Percentiles rank a stretch among this genome's conserved stretches.
Conservation (phyloP, 2,888 invertebrate species). For the Syrista parreyssii region DNA sequence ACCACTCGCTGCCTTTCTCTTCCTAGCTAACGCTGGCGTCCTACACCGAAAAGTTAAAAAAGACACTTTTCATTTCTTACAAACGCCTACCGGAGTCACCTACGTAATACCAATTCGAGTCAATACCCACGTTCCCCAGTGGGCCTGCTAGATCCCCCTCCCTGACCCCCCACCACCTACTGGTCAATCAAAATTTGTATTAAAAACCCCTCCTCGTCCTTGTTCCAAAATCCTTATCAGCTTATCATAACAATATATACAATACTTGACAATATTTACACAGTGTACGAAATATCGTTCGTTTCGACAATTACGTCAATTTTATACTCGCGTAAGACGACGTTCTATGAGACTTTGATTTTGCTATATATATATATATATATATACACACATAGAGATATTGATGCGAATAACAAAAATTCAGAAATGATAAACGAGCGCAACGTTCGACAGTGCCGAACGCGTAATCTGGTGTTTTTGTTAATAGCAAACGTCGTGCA, state of each 20-base stretch:
- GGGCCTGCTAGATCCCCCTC: not conserved
- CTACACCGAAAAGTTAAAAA: not conserved
- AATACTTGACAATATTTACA: not conserved
- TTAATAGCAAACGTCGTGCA: not conserved
- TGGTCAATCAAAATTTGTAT: not conserved
- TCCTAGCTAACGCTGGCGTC: not conserved
- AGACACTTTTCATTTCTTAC: not conserved
- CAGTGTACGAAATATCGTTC: not conserved
- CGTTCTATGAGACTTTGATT: not conserved
- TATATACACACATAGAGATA: not conserved
- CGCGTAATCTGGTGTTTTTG: constrained; percentile 7
- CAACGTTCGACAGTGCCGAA: not conserved
- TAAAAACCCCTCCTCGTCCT: not conserved
- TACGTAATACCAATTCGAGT: not conserved
- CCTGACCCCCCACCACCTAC: not conserved
- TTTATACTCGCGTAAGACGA: too few relatives aligned
- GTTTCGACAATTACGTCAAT: too few relatives aligned
- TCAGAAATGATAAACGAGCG: not conserved
- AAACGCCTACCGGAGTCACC: not conserved
- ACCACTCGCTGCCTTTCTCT: not conserved
- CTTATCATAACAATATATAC: not conserved
- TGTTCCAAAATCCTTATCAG: not conserved
- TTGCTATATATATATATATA: not conserved
- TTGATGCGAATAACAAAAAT: not conserved
- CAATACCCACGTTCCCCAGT: not conserved